These are phyloP conservation scores for Pemphigus obesinymphae DNA, from an alignment of 1,140 invertebrate genomes.

Conservation along the genomic window DNA sequence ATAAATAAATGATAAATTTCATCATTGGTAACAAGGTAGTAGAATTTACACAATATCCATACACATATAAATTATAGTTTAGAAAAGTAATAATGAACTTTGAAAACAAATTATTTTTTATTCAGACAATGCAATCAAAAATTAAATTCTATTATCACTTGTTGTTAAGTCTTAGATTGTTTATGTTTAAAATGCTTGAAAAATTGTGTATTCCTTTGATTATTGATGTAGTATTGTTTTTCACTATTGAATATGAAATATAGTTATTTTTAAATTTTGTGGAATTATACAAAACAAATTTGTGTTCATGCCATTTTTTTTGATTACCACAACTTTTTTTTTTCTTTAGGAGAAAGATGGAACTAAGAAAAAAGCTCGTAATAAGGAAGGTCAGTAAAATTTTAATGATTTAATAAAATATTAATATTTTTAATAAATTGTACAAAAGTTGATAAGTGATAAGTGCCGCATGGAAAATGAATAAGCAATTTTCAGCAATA, in stretches of 20 bases:
- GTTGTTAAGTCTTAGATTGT: background rate
- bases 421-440: background rate
- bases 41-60: no score
- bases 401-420: background rate
- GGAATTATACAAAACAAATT: background rate
- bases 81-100: no score
- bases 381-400: slow-evolving; percentile 68
- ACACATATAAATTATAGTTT: no score
- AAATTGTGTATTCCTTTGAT: background rate
- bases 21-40: no score
- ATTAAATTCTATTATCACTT: background rate
- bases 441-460: background rate
- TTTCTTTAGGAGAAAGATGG: slow-evolving; percentile 67
- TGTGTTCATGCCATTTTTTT: background rate
- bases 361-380: slow-evolving; percentile 70
- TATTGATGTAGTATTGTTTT: background rate
- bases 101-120: no score
- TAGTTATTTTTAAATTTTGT: no score
- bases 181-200: background rate
- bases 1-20: no score
- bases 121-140: no score
- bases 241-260: background rate
- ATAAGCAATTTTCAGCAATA: slow-evolving; percentile 3
- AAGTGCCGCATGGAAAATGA: background rate
- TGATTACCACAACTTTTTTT: slow-evolving; percentile 44